Evolutionary conservation across 1,140 invertebrate genomes (phyloP), one percentile per base, ranked within the genome.

Genomic region (Penaeus vannamei): DNA sequence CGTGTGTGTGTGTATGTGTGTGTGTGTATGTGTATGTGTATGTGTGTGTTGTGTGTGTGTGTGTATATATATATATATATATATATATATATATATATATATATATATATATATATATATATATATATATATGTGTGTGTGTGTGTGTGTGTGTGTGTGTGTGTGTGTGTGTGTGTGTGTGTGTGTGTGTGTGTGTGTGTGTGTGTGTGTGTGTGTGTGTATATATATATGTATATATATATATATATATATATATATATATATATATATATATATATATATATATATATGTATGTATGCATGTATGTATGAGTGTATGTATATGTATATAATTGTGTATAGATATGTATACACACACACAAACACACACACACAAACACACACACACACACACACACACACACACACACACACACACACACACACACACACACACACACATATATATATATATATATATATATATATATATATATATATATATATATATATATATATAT

Each of bases 161-260:
- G 61, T 84, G 61, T 84, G 61, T 84, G 62, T 84, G 83, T 84
- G 83, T 84, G 62, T 69, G 83, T 84, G 62, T 64, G 83, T 84
- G 62, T 84, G 60, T 66, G 83, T 84, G 32, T 36, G 59, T 84
- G 62, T 84, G 61, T 81, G 79, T 81, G 79, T 81, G 36, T 81
- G 79, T 81, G 79, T 81, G 79, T 81, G 79, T 81, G 79, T 81
- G 61, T 84, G 61, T 84, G 32, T 84, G 83, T 66, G 62, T 69
- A 19, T 66, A 36, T 72, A 26, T 82, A 26, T 61, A 26, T 82
- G 80, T 82, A 53, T 82, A 53, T 82, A 53, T 82, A 53, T 82
- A 5, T 82, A 19, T 82, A 10, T 82, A 5, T 82, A 46, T 23
- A 36, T 36, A 32, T 46, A 32, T 53, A 53, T 69, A 2, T 53